phyloP scores from a whole-genome alignment of 2,888 invertebrate species.

The Eustalomyia histrio region DNA sequence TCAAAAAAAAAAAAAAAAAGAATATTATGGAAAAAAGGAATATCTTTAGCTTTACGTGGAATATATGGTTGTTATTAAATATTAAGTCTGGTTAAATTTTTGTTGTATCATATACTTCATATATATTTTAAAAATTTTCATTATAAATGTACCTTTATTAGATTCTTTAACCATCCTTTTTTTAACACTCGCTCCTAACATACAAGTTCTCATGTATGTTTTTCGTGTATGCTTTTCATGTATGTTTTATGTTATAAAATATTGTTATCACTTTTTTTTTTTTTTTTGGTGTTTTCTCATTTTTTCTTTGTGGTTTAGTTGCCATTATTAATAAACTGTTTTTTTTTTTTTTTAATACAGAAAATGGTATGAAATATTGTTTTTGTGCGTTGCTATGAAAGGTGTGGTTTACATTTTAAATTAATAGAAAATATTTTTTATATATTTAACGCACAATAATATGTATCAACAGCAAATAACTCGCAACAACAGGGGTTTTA shows the following conservation, averaged over 20 bases:
- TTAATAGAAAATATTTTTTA: constrained; percentile 57
- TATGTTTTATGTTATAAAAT: constrained; percentile 19
- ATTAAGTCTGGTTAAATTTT: neutral
- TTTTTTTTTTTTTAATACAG: constrained; percentile 46
- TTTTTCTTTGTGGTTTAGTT: constrained; percentile 50
- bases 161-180: constrained; percentile 10
- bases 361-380: constrained; percentile 56
- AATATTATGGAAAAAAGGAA: neutral
- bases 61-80: neutral
- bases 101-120: neutral
- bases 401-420: constrained; percentile 63
- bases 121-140: constrained; percentile 1
- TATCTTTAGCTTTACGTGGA: neutral
- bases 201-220: constrained; percentile 27
- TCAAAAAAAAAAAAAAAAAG: too few relatives aligned
- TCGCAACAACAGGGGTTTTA: constrained; percentile 36
- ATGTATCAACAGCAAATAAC: constrained; percentile 28
- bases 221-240: constrained; percentile 8
- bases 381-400: constrained; percentile 60
- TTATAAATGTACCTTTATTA: constrained; percentile 41
- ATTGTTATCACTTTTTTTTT: constrained; percentile 10
- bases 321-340: constrained; percentile 62
- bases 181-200: neutral
- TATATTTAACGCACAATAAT: constrained; percentile 26
- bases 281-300: neutral